phyloP scores from a whole-genome alignment of 1,140 invertebrate genomes.

The Dendrolimus kikuchii region DNA sequence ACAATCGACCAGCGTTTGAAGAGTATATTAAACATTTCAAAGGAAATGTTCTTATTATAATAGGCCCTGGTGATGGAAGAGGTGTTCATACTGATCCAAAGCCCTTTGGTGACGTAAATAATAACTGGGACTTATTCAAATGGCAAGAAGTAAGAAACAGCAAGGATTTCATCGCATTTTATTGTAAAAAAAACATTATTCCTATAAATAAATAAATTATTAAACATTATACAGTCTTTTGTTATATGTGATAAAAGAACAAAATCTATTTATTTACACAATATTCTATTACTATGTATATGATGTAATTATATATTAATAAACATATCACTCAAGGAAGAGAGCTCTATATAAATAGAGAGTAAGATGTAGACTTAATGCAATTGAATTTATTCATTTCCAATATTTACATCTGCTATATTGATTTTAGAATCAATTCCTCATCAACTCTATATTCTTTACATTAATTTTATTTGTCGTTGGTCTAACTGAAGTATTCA shows the following conservation, averaged over 20 bases:
- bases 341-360: too few relatives aligned
- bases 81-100: conserved; percentile 79
- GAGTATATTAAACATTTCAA: conserved; percentile 76
- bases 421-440: conserved; percentile 34
- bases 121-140: conserved; percentile 42
- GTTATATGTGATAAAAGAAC: conserved; percentile 9
- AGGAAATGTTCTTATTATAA: conserved; percentile 77
- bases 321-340: too few relatives aligned
- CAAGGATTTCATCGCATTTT: conserved; percentile 58
- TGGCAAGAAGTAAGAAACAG: conserved; percentile 56
- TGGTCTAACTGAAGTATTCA: conserved; percentile 53
- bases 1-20: conserved; percentile 77
- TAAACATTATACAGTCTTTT: conserved; percentile 23
- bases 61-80: conserved; percentile 77
- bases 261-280: conserved; percentile 4
- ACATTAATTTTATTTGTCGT: conserved; percentile 64
- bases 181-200: conserved; percentile 11
- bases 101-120: conserved; percentile 74
- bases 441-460: conserved; percentile 67
- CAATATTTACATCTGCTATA: too few relatives aligned
- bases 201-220: conserved; percentile 1
- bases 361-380: too few relatives aligned
- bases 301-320: too few relatives aligned
- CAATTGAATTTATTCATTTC: too few relatives aligned
- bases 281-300: background rate